Conservation (phyloP, 2,113 vertebrate species). For the Clarias macrocephalus region DNA sequence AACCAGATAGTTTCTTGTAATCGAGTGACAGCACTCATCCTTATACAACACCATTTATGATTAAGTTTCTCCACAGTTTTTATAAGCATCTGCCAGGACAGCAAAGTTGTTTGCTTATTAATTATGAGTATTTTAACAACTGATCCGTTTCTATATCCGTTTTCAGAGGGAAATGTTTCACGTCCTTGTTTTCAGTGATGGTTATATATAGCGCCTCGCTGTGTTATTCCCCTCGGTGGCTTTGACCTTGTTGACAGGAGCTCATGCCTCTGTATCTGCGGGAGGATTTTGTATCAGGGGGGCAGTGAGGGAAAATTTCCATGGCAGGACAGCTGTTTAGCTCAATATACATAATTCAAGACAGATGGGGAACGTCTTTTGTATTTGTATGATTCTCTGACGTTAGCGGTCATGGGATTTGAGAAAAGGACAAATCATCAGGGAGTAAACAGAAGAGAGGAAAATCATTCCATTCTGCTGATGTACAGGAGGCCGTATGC, state of each 20-base stretch:
- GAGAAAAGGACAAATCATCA: neutral
- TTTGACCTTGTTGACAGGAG: neutral
- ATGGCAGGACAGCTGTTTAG: constrained; percentile 6
- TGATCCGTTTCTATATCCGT: neutral
- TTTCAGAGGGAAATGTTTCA: neutral
- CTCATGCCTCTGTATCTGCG: neutral
- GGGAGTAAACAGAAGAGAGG: constrained; percentile 9
- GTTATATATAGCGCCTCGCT: neutral
- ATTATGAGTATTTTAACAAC: neutral
- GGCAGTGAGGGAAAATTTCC: constrained; percentile 18
- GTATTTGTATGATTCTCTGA: constrained; percentile 22
- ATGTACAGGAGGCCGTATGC: neutral
- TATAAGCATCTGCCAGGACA: neutral
- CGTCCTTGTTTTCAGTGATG: neutral
- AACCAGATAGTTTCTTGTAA: too few relatives aligned
- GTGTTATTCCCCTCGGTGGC: neutral
- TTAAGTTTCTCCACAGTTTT: neutral
- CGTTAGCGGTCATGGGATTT: neutral
- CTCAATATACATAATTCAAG: constrained; percentile 13
- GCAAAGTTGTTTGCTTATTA: neutral
- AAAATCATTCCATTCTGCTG: neutral
- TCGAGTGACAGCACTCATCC: neutral
- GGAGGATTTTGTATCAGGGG: neutral
- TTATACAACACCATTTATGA: neutral
- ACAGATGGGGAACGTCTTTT: neutral